Evolutionary conservation across 1,140 invertebrate genomes (phyloP).

Genomic region (Drosophila takahashii): DNA sequence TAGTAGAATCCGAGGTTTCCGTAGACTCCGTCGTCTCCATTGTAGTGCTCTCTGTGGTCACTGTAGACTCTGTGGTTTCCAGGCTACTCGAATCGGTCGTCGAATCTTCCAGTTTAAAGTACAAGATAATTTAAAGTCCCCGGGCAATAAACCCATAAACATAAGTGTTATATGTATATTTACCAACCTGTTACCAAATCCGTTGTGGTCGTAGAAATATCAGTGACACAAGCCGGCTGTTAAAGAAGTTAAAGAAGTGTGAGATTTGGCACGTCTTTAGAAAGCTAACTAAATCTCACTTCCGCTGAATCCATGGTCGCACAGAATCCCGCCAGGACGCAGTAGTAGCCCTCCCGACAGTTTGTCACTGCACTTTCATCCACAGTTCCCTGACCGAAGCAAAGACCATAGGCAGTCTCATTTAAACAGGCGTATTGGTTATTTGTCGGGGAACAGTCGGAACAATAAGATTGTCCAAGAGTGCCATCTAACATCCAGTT

Average conservation of each 20-base stretch:
- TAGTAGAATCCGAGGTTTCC: not conserved
- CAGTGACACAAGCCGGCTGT: constrained; percentile 36
- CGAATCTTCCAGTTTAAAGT: constrained; percentile 5
- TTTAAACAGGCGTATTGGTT: constrained; percentile 42
- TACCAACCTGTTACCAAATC: constrained; percentile 29
- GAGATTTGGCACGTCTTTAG: not conserved
- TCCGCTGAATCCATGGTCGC: constrained; percentile 17
- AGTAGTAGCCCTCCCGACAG: constrained; percentile 46
- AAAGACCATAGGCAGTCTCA: constrained; percentile 53
- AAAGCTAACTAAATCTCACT: constrained; percentile 14
- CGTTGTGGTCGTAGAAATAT: constrained; percentile 24
- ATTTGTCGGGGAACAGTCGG: constrained; percentile 38
- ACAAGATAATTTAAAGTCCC: not conserved
- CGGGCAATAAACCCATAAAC: constrained; percentile 1
- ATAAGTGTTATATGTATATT: constrained; percentile 7
- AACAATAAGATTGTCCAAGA: constrained; percentile 27
- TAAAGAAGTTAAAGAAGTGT: constrained; percentile 5
- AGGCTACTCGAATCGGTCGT: constrained; percentile 1
- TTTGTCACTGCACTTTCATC: not conserved
- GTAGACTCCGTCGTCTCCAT: not conserved
- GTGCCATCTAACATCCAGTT: not conserved
- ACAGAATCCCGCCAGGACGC: constrained; percentile 37
- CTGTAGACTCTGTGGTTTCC: not conserved
- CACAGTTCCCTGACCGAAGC: constrained; percentile 11
- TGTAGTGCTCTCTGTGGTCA: not conserved